phyloP scores from a whole-genome alignment of 2,113 vertebrate species.

The Maccullochella peelii region DNA sequence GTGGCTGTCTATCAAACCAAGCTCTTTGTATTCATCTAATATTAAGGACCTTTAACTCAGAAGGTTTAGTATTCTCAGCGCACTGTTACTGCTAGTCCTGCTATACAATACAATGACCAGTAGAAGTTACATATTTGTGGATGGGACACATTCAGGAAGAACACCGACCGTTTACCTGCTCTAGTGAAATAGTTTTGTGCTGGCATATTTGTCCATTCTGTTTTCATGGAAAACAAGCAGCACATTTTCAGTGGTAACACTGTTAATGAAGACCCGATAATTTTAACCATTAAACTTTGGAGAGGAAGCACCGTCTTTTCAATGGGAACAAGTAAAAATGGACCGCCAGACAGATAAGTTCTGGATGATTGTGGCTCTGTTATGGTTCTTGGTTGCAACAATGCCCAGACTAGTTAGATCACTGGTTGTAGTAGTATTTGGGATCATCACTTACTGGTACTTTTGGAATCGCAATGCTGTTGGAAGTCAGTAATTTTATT shows the following conservation, averaged over 20 bases:
- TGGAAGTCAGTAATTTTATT: slow-evolving; percentile 52
- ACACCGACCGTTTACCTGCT: slow-evolving; percentile 58
- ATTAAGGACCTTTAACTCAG: slow-evolving; percentile 74
- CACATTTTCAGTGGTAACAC: slow-evolving; percentile 60
- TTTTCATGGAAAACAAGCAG: slow-evolving; percentile 53
- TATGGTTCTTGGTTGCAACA: slow-evolving; percentile 46
- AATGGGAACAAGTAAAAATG: slow-evolving; percentile 16
- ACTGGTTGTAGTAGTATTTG: slow-evolving; percentile 50
- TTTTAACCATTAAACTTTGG: slow-evolving; percentile 47
- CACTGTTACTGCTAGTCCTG: slow-evolving; percentile 71
- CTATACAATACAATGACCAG: slow-evolving; percentile 55
- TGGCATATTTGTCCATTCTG: slow-evolving; percentile 41
- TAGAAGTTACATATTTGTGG: slow-evolving; percentile 59
- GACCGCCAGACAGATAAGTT: slow-evolving; percentile 16
- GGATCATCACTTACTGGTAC: slow-evolving; percentile 67
- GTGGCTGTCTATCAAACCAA: slow-evolving; percentile 70
- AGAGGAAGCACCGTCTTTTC: slow-evolving; percentile 47
- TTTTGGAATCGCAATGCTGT: slow-evolving; percentile 56
- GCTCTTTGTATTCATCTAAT: slow-evolving; percentile 78
- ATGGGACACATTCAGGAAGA: slow-evolving; percentile 60
- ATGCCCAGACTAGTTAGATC: slow-evolving; percentile 13
- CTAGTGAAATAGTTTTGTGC: slow-evolving; percentile 62
- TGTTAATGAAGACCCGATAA: slow-evolving; percentile 61
- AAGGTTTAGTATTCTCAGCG: slow-evolving; percentile 67
- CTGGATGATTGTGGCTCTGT: slow-evolving; percentile 42